Base-by-base conservation (phyloP, 2,113 vertebrate genomes). In the Brienomyrus brachyistius region DNA sequence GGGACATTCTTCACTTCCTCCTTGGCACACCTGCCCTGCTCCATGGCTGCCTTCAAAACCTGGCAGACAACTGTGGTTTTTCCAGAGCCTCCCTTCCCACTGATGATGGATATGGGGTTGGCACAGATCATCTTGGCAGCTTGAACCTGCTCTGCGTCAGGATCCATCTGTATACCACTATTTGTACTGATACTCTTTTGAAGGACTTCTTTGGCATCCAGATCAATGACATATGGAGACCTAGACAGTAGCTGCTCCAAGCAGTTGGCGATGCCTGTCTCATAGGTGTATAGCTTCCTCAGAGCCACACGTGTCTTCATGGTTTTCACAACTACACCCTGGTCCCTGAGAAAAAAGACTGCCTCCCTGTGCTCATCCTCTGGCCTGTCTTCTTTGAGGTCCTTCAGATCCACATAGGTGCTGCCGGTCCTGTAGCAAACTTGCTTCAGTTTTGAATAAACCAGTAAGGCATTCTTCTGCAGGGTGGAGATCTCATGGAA, bases 31-130 rank as follows among this genome's bases (percentile, higher is more conserved):
- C 51, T 1, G 59, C n/a, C 27, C 77, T 89, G 88, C 35, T 86
- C 6, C 89, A 93, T 35, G 43, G 92, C 91, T 4, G 93, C 92
- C 59, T 89, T 91, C 66, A 93, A 92, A 47, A 94, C 89, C 56
- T 74, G 91, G 89, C 96, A 96, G 43, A 98, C 96, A 56, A 97
- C 92, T 0, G 96, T 97, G 87, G 96, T 98, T 93, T 97, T 98
- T 43, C 97, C 97, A 91, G 95, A 97, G 17, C 97, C 97, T 3
- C 96, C 97, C 91, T 97, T 97, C 43, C 97, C 97, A 89, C 97
- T 97, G 90, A 98, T 93, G 89, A 97, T 90, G 0, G 97, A 97
- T 88, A 98, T 95, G 5, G 97, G 94, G 89, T 97, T 96, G 87
- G 92, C 91, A 89, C 97, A 97, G 74, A 98, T 96, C 94, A 96